Evolutionary conservation across 2,888 invertebrate genomes (phyloP), one percentile per base, ranked within the genome.

Genomic region (Megamerina dolium): DNA sequence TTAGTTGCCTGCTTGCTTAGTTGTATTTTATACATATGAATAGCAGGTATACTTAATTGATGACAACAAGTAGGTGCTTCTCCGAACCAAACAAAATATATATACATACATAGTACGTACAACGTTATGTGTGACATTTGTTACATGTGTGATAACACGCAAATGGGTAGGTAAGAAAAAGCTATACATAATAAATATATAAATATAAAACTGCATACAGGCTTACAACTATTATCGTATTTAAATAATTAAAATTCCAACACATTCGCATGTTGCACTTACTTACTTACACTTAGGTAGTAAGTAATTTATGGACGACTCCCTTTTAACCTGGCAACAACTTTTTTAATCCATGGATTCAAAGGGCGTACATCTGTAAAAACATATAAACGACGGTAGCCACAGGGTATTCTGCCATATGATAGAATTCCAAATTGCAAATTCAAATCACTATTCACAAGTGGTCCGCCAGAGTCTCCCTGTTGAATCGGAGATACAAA

Each of bases 11-110:
- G n/a, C n/a, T n/a, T n/a, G n/a, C n/a, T n/a, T n/a, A n/a, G n/a
- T n/a, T n/a, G n/a, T n/a, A n/a, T n/a, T n/a, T n/a, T n/a, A n/a
- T n/a, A n/a, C n/a, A n/a, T n/a, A n/a, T n/a, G n/a, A n/a, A n/a
- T n/a, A n/a, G n/a, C n/a, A n/a, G n/a, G n/a, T n/a, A n/a, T 64
- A 64, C 64, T 62, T 65, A 64, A 64, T 64, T 64, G 64, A 63
- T 65, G 64, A 64, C 64, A 64, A 64, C 64, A 63, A 61, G 64
- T 62, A 66, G 64, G 64, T 47, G 65, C 64, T 66, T 63, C 64
- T 66, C 63, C 36, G 35, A 16, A 13, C 3, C 19, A n/a, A 3
- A 35, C 8, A n/a, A 32, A 32, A 10, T n/a, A 16, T 16, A 32
- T 9, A 10, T 10, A 31, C 8, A n/a, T 31, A 31, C 6, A n/a